Evolutionary conservation across 2,888 invertebrate genomes (phyloP).

Genomic region (Cataglyphis livida): DNA sequence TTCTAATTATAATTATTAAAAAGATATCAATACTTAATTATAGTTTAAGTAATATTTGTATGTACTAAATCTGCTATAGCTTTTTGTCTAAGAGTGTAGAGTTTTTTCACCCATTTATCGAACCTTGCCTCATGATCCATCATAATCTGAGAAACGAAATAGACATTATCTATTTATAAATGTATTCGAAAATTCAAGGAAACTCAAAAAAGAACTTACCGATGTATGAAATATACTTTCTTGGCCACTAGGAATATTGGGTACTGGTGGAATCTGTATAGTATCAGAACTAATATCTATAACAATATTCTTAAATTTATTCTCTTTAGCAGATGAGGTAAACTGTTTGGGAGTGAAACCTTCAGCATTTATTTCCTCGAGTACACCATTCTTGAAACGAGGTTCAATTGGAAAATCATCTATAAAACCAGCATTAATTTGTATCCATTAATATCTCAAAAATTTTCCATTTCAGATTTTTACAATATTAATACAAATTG

Average conservation of each 20-base stretch:
- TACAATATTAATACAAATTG: background rate
- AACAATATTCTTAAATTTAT: conserved; percentile 89
- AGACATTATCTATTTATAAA: conserved; percentile 27
- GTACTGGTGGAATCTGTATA: conserved; percentile 88
- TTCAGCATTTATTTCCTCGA: conserved; percentile 91
- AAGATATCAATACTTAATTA: background rate
- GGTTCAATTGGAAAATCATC: conserved; percentile 82
- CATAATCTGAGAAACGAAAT: conserved; percentile 88
- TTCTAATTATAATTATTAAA: background rate
- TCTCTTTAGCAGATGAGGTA: conserved; percentile 87
- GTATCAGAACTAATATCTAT: conserved; percentile 91
- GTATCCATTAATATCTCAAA: background rate
- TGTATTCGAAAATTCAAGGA: background rate
- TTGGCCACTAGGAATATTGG: conserved; percentile 66
- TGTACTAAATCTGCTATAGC: conserved; percentile 86
- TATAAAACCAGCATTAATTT: conserved; percentile 59
- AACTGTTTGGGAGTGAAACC: conserved; percentile 88
- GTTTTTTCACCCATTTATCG: conserved; percentile 92
- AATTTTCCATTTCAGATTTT: background rate
- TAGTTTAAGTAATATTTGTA: conserved; percentile 60
- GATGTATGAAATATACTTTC: conserved; percentile 84
- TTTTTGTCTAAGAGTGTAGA: conserved; percentile 89
- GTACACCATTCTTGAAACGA: conserved; percentile 85
- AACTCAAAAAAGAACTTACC: conserved; percentile 70
- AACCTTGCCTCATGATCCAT: conserved; percentile 89